A percentile compares a stretch with the other conserved stretches of the same genome.
Conservation (phyloP, 1,140 invertebrate species). For the Halictus rubicundus region DNA sequence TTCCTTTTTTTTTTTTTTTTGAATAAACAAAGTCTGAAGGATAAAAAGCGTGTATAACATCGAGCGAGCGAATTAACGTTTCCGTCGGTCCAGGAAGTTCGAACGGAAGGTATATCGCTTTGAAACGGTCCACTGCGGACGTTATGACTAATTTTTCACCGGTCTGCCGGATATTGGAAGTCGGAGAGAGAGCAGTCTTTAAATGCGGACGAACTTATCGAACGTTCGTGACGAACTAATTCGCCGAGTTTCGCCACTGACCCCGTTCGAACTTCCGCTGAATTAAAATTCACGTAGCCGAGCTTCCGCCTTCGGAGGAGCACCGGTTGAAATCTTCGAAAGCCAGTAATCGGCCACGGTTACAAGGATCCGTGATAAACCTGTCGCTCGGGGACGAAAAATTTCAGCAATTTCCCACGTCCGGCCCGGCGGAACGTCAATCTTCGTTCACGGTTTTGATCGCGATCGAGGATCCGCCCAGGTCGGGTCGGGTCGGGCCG, state of each 20-base stretch:
- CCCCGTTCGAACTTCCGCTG: neutral
- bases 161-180: neutral
- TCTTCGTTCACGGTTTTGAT: slow-evolving; percentile 15
- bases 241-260: neutral
- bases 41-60: too few species aligned
- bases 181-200: neutral
- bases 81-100: neutral
- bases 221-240: slow-evolving; percentile 3
- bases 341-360: neutral
- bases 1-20: too few species aligned
- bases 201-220: neutral
- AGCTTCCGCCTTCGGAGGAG: neutral
- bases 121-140: neutral
- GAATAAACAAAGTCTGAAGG: too few species aligned
- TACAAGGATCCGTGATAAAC: neutral
- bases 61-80: neutral
- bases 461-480: neutral
- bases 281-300: slow-evolving; percentile 2
- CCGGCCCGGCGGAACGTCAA: slow-evolving; percentile 6
- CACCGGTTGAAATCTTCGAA: neutral
- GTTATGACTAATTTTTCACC: neutral
- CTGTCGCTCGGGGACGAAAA: slow-evolving; percentile 9
- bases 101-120: neutral
- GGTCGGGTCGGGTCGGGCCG: too few species aligned
- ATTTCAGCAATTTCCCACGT: slow-evolving; percentile 6